Evolutionary conservation across 1,140 invertebrate species (phyloP).

Genomic region (Temnothorax nylanderi): DNA sequence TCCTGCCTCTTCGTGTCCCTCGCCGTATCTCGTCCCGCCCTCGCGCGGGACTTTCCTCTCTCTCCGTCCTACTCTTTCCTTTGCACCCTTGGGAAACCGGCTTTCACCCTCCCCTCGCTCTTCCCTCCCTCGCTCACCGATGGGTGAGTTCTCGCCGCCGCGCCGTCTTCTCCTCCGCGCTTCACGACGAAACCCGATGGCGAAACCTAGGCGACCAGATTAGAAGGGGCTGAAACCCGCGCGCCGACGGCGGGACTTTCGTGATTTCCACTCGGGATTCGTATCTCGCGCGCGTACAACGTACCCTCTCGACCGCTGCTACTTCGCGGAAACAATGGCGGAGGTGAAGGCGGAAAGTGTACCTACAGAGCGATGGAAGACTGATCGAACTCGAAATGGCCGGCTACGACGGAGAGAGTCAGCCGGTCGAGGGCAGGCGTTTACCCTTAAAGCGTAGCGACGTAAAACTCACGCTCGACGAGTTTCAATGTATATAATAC

Average conservation of each 20-base stretch:
- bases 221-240: constrained; percentile 81
- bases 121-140: constrained; percentile 56
- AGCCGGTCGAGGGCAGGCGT: constrained; percentile 16
- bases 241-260: constrained; percentile 72
- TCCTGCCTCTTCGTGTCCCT: constrained; percentile 36
- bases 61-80: constrained; percentile 56
- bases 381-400: constrained; percentile 58
- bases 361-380: constrained; percentile 43
- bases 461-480: constrained; percentile 38
- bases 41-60: constrained; percentile 58
- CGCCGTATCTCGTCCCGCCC: constrained; percentile 64
- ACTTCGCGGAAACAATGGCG: constrained; percentile 71
- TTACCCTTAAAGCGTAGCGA: not conserved
- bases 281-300: constrained; percentile 68
- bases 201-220: constrained; percentile 86
- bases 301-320: constrained; percentile 54
- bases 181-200: constrained; percentile 79
- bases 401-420: not conserved
- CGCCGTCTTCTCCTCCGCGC: constrained; percentile 61
- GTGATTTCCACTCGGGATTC: constrained; percentile 75
- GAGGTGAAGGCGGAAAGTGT: constrained; percentile 73
- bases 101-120: constrained; percentile 31
- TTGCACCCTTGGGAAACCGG: constrained; percentile 66
- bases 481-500: constrained; percentile 43
- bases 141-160: constrained; percentile 55